Percentiles rank a stretch among this genome's conserved stretches.
These are phyloP conservation scores for Cryptophagus acutangulus DNA, from an alignment of 2,888 invertebrate species.

Conservation along the genomic window DNA sequence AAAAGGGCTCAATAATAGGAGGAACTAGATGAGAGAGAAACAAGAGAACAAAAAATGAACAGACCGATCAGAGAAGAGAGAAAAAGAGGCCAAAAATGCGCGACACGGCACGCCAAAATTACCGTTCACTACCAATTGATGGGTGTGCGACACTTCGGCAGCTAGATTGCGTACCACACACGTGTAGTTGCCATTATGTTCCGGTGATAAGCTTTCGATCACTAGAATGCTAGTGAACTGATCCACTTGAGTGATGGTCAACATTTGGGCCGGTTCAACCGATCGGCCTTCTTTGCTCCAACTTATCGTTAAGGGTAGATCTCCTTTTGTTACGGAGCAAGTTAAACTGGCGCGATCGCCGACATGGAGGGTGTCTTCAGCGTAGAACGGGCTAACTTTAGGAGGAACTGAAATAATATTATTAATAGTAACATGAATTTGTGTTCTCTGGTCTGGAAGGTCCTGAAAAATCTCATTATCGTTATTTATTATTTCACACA, in stretches of 20 bases:
- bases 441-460: too few species aligned
- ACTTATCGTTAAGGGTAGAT: slow-evolving; percentile 67
- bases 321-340: slow-evolving; percentile 71
- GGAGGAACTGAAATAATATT: slow-evolving; percentile 62
- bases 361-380: slow-evolving; percentile 64
- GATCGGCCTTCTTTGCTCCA: slow-evolving; percentile 73
- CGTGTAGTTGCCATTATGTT: slow-evolving; percentile 74
- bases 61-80: slow-evolving; percentile 53
- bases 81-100: slow-evolving; percentile 48
- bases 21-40: slow-evolving; percentile 59
- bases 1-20: slow-evolving; percentile 80
- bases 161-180: slow-evolving; percentile 69
- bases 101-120: slow-evolving; percentile 51
- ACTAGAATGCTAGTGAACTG: slow-evolving; percentile 73
- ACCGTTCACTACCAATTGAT: slow-evolving; percentile 74
- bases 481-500: too few species aligned
- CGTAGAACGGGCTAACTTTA: slow-evolving; percentile 69
- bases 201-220: slow-evolving; percentile 68
- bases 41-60: slow-evolving; percentile 54
- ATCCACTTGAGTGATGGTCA: slow-evolving; percentile 66
- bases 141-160: slow-evolving; percentile 68
- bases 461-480: too few species aligned
- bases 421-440: slow-evolving; percentile 20
- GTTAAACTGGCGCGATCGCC: slow-evolving; percentile 70
- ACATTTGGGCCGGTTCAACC: slow-evolving; percentile 59